Percentiles rank a stretch among this genome's conserved stretches.
phyloP scores from a whole-genome alignment of 2,113 vertebrate genomes.

The Chelonoidis abingdonii region DNA sequence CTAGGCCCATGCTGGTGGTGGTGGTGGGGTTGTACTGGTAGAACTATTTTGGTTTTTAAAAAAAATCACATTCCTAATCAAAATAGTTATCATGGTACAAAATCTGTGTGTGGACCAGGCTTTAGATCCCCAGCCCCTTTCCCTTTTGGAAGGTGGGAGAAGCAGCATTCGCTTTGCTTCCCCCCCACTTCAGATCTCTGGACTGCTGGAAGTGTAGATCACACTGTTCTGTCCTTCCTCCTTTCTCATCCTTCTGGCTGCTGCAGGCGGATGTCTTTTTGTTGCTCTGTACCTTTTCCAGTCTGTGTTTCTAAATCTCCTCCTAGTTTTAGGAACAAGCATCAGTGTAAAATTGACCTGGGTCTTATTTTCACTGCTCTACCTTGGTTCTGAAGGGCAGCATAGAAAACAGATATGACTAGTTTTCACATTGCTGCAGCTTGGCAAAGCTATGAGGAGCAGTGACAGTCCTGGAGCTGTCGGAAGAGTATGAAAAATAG shows the following conservation, averaged over 20 bases:
- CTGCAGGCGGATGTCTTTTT: too few relatives aligned
- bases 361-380: not conserved
- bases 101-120: not conserved
- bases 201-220: too few relatives aligned
- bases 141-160: not conserved
- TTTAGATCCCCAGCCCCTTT: not conserved
- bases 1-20: not conserved
- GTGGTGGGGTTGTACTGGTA: not conserved
- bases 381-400: not conserved
- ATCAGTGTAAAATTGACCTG: not conserved
- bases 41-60: not conserved
- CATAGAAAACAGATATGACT: not conserved
- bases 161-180: not conserved
- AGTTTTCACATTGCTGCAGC: too few relatives aligned
- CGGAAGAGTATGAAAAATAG: not conserved
- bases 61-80: not conserved
- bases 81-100: not conserved
- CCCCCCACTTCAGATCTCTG: too few relatives aligned
- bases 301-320: not conserved
- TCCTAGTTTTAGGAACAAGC: not conserved
- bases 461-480: not conserved
- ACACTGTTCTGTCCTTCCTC: too few relatives aligned
- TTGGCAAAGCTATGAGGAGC: too few relatives aligned
- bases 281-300: too few relatives aligned
- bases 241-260: too few relatives aligned